Evolutionary conservation across 2,797 vertebrate genomes (phyloP).

Genomic region (Spondyliosoma cantharus): DNA sequence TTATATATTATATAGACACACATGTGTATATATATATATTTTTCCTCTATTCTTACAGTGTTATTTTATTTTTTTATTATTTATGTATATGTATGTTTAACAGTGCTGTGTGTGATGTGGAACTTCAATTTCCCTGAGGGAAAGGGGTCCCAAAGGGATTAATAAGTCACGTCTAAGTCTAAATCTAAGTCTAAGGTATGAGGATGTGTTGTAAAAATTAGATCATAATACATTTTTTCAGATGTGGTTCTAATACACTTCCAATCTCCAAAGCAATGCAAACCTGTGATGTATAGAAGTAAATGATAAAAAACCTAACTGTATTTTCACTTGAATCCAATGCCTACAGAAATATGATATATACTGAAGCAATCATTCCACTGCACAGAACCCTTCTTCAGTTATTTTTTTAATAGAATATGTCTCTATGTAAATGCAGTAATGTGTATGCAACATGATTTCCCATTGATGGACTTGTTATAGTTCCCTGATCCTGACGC

Average conservation of each 20-base stretch:
- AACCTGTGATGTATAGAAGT: not conserved
- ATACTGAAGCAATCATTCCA: not conserved
- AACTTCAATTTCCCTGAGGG: too few relatives aligned
- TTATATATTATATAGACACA: too few relatives aligned
- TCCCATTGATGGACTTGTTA: constrained; percentile 41
- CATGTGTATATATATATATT: too few relatives aligned
- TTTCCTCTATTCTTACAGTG: too few relatives aligned
- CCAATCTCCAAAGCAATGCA: not conserved
- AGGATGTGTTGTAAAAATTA: too few relatives aligned
- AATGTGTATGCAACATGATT: constrained; percentile 11
- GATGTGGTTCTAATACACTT: not conserved
- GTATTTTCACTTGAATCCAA: not conserved
- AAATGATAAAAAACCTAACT: not conserved
- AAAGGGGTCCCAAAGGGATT: too few relatives aligned
- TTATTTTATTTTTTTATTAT: too few relatives aligned
- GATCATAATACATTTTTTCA: too few relatives aligned
- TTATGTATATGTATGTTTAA: too few relatives aligned
- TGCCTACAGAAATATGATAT: not conserved
- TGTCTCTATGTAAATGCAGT: constrained; percentile 7
- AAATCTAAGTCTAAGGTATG: too few relatives aligned
- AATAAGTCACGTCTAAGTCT: too few relatives aligned
- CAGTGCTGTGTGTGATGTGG: too few relatives aligned
- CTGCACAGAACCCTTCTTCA: not conserved
- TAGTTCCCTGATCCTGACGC: constrained; percentile 24
- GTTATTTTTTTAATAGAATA: not conserved